A percentile compares a stretch with the other conserved stretches of the same genome.
Evolutionary conservation across 2,888 invertebrate genomes (phyloP).

Genomic region (Elegia similella): DNA sequence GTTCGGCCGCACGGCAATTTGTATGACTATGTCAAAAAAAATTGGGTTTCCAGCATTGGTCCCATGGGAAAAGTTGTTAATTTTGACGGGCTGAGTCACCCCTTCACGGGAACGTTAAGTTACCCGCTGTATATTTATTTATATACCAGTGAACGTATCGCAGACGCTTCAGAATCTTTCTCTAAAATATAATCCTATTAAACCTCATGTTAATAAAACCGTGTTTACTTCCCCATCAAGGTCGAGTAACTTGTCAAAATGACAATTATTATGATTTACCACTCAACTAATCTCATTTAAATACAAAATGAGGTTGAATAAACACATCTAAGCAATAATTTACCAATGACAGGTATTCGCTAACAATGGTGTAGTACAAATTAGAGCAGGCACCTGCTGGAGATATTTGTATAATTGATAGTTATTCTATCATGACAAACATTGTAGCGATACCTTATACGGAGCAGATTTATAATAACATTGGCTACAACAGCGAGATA

Average conservation of each 20-base stretch:
- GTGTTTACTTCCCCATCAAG: neutral
- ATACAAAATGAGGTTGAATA: conserved; percentile 5
- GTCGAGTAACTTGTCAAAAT: neutral
- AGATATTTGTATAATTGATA: conserved; percentile 8
- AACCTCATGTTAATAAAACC: neutral
- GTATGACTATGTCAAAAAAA: no score
- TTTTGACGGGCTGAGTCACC: no score
- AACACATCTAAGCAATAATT: conserved; percentile 4
- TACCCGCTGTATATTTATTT: no score
- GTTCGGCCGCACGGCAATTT: no score
- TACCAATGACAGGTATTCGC: conserved; percentile 12
- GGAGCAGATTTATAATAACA: neutral
- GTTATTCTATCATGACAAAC: conserved; percentile 1
- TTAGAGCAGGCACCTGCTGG: neutral
- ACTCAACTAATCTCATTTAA: neutral
- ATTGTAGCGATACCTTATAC: conserved; percentile 9
- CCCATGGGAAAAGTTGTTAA: no score
- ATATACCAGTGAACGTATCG: no score
- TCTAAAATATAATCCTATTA: neutral
- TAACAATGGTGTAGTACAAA: conserved; percentile 16
- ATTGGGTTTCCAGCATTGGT: no score
- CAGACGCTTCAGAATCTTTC: no score
- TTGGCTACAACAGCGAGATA: neutral
- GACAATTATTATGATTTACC: neutral
- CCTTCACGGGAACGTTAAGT: no score